phyloP scores from a whole-genome alignment of 2,113 vertebrate genomes.

The Taurulus bubalis region DNA sequence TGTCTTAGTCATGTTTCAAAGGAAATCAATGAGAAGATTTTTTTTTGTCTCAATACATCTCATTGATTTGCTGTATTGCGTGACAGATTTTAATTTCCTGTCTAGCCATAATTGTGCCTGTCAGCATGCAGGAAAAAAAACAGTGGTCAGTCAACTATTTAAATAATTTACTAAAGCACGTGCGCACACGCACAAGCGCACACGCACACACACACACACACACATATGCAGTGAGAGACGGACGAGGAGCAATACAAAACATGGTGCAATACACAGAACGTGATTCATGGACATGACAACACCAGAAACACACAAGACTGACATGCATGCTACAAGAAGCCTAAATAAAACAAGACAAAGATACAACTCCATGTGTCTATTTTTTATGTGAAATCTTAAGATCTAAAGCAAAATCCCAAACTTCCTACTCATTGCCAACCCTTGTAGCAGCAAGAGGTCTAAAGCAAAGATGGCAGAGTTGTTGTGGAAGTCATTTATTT shows the following conservation, averaged over 20 bases:
- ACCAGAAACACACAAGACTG: slow-evolving; percentile 45
- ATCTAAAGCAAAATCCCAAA: slow-evolving; percentile 12
- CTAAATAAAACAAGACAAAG: not conserved
- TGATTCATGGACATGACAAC: slow-evolving; percentile 52
- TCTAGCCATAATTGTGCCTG: slow-evolving; percentile 37
- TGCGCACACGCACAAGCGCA: slow-evolving; percentile 26
- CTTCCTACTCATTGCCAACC: slow-evolving; percentile 15
- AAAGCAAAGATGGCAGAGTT: slow-evolving; percentile 20
- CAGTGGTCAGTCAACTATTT: slow-evolving; percentile 38
- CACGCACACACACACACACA: slow-evolving; percentile 19
- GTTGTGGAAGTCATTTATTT: slow-evolving; percentile 18
- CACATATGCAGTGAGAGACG: slow-evolving; percentile 33
- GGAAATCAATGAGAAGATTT: slow-evolving; percentile 37
- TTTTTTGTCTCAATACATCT: slow-evolving; percentile 6
- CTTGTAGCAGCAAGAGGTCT: slow-evolving; percentile 12
- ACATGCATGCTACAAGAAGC: slow-evolving; percentile 54
- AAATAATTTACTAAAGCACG: not conserved
- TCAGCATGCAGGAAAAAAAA: slow-evolving; percentile 59
- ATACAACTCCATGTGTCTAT: not conserved
- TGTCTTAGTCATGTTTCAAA: slow-evolving; percentile 43
- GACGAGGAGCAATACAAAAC: slow-evolving; percentile 69
- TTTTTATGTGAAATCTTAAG: not conserved
- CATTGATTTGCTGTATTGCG: slow-evolving; percentile 44
- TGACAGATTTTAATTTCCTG: slow-evolving; percentile 36
- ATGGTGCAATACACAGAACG: slow-evolving; percentile 52